These are phyloP conservation scores for Geotrypetes seraphini DNA, from an alignment of 2,797 vertebrate genomes.

Conservation along the genomic window DNA sequence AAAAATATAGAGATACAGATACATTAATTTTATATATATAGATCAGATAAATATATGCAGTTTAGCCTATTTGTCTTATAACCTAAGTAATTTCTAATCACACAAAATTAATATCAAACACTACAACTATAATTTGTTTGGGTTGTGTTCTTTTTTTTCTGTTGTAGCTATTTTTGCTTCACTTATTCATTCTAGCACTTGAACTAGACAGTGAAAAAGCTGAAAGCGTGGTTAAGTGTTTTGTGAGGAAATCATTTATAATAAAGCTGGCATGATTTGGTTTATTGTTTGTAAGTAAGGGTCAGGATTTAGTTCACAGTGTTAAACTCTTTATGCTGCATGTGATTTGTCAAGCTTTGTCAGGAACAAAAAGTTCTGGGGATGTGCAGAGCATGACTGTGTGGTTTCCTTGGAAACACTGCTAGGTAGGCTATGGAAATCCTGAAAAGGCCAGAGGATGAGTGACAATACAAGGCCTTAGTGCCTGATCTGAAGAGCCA, in stretches of 20 bases:
- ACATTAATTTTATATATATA: too few species aligned
- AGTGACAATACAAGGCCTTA: conserved; percentile 91
- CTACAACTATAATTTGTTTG: too few species aligned
- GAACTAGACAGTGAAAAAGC: too few species aligned
- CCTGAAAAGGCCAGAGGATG: conserved; percentile 83
- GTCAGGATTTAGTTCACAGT: conserved; percentile 72
- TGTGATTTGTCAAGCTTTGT: conserved; percentile 95
- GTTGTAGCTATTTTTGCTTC: conserved; percentile 6
- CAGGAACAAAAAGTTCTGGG: conserved; percentile 80
- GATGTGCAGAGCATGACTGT: conserved; percentile 78
- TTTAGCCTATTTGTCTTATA: too few species aligned
- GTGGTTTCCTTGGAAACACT: conserved; percentile 86
- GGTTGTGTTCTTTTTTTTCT: conserved; percentile 28
- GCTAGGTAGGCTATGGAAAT: conserved; percentile 86
- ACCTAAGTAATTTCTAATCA: conserved; percentile 20
- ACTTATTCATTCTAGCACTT: too few species aligned
- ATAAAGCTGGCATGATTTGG: conserved; percentile 62
- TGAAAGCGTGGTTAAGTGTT: conserved; percentile 52
- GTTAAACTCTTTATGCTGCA: conserved; percentile 86
- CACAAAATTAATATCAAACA: conserved; percentile 11
- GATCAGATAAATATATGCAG: too few species aligned
- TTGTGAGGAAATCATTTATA: conserved; percentile 65
- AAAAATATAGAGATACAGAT: too few species aligned
- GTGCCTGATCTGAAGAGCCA: conserved; percentile 80
- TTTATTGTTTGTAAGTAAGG: conserved; percentile 70